A percentile compares a stretch with the other conserved stretches of the same genome.
phyloP scores from a whole-genome alignment of 2,113 vertebrate genomes.

The Atractosteus spatula region DNA sequence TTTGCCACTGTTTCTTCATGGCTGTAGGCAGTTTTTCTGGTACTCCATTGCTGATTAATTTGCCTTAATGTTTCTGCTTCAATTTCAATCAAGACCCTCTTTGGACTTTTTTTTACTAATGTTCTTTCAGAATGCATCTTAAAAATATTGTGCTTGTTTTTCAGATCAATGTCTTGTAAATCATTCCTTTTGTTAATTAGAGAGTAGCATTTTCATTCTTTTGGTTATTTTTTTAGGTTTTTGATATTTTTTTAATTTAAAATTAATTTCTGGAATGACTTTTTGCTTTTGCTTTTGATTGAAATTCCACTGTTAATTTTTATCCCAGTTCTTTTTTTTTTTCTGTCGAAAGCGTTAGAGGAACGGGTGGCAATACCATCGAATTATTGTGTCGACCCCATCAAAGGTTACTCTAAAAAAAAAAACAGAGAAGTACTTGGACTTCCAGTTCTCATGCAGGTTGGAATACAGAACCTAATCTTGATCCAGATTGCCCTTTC shows the following conservation, averaged over 20 bases:
- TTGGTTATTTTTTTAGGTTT: background rate
- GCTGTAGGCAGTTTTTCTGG: background rate
- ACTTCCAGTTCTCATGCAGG: too few species aligned
- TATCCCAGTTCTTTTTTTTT: too few species aligned
- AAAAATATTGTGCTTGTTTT: background rate
- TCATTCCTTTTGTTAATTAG: background rate
- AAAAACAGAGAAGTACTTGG: too few species aligned
- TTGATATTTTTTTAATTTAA: background rate
- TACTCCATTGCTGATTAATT: background rate
- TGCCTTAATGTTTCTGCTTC: slow-evolving; percentile 22
- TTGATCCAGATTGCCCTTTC: too few species aligned
- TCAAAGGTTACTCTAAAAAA: too few species aligned
- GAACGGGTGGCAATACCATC: too few species aligned
- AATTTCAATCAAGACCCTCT: background rate
- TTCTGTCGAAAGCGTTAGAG: too few species aligned
- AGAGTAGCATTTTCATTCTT: background rate
- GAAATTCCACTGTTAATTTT: background rate
- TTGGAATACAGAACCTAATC: too few species aligned
- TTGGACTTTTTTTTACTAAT: background rate
- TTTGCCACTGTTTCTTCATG: background rate
- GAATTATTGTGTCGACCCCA: too few species aligned
- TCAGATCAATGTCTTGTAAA: slow-evolving; percentile 8
- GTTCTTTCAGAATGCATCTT: slow-evolving; percentile 12
- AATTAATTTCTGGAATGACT: too few species aligned
- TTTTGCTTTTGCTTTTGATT: background rate